These are phyloP conservation scores for Temnothorax longispinosus DNA, from an alignment of 1,140 invertebrate species.

Conservation along the genomic window DNA sequence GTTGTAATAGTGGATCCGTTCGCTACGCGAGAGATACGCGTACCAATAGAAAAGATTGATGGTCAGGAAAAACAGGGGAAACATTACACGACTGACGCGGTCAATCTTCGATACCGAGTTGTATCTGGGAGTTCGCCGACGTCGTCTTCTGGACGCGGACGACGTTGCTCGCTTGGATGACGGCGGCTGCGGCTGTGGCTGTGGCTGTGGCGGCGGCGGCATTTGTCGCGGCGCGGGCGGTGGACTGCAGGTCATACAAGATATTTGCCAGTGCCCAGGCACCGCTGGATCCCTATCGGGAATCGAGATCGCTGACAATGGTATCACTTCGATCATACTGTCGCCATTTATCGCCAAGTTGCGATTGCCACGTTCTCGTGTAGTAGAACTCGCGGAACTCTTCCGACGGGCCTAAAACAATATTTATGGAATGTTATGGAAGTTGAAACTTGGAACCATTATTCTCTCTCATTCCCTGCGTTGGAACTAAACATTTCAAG, in stretches of 20 bases:
- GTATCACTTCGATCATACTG: conserved; percentile 85
- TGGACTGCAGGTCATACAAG: conserved; percentile 78
- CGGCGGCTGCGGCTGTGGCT: conserved; percentile 66
- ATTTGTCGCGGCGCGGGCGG: conserved; percentile 11
- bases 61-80: conserved; percentile 91
- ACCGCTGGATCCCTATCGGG: conserved; percentile 65
- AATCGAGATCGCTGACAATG: conserved; percentile 82
- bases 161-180: conserved; percentile 79
- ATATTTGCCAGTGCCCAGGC: conserved; percentile 75
- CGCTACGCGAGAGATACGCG: conserved; percentile 89
- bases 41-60: conserved; percentile 94
- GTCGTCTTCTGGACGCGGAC: conserved; percentile 83
- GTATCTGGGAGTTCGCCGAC: conserved; percentile 88
- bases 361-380: conserved; percentile 65
- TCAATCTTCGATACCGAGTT: conserved; percentile 94
- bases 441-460: not conserved
- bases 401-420: conserved; percentile 67
- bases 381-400: conserved; percentile 60
- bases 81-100: conserved; percentile 90
- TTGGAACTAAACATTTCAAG: not conserved
- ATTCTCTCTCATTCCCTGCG: not conserved
- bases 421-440: not conserved
- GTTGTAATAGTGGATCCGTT: conserved; percentile 85
- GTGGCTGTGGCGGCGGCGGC: conserved; percentile 58
- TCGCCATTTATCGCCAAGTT: conserved; percentile 71